Evolutionary conservation across 37 sponge, comb jelly and placozoan genomes (phyloP).

Genomic region (Diacarnus erythraeanus): DNA sequence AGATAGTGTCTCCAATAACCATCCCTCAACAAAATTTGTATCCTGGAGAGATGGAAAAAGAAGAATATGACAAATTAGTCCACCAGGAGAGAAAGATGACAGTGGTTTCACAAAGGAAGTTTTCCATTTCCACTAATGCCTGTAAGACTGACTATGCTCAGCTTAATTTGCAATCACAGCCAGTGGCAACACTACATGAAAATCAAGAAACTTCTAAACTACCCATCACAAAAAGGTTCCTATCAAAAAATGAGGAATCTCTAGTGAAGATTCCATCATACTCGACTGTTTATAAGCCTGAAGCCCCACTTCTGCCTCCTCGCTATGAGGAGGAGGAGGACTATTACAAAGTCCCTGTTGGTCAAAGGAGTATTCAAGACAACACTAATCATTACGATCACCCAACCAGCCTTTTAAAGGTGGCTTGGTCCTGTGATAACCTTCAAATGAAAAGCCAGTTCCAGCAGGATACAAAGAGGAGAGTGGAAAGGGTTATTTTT

Average conservation of each 20-base stretch:
- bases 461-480: neutral
- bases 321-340: neutral
- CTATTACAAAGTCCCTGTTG: neutral
- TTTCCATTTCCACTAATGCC: neutral
- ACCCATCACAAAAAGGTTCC: neutral
- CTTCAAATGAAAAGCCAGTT: neutral
- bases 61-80: neutral
- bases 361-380: neutral
- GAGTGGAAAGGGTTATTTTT: neutral
- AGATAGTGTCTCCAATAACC: neutral
- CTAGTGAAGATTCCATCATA: neutral
- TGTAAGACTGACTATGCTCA: neutral
- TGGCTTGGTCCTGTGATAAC: slow-evolving; percentile 1
- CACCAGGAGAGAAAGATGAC: neutral
- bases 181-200: neutral
- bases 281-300: neutral
- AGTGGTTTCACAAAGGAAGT: neutral
- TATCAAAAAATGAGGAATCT: neutral
- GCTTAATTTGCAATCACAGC: neutral
- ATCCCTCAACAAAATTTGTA: neutral
- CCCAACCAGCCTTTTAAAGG: neutral
- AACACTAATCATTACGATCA: neutral
- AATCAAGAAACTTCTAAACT: neutral
- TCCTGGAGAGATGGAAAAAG: neutral
- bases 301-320: neutral